These are phyloP conservation scores for Neomorphus geoffroyi DNA, from an alignment of 2,797 vertebrate species.

Conservation along the genomic window DNA sequence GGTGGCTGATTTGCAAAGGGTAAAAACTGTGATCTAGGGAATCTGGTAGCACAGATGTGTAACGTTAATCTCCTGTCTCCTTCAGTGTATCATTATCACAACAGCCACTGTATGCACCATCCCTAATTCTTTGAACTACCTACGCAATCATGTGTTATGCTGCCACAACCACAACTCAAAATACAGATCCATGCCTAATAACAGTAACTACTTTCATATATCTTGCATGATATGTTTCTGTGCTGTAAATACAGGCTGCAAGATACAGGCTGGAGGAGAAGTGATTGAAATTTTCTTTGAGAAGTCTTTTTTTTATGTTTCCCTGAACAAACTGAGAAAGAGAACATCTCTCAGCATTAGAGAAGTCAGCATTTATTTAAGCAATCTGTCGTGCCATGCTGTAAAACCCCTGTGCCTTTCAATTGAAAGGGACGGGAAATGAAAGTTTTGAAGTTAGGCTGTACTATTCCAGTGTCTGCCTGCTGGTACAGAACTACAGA, in stretches of 20 bases:
- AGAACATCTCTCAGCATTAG: conserved; percentile 3
- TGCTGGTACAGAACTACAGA: background rate
- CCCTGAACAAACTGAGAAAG: background rate
- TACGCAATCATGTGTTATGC: background rate
- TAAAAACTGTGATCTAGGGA: background rate
- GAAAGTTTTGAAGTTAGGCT: background rate
- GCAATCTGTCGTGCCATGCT: background rate
- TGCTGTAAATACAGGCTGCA: background rate
- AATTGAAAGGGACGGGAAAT: background rate
- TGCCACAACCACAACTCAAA: background rate
- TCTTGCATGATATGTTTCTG: background rate
- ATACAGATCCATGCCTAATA: background rate
- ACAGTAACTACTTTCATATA: background rate
- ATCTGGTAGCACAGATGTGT: background rate
- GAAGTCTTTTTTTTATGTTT: background rate
- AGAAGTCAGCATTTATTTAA: conserved; percentile 28
- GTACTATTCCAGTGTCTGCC: background rate
- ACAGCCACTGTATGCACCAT: background rate
- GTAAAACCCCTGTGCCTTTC: background rate
- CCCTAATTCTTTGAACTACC: background rate
- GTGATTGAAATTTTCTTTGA: background rate
- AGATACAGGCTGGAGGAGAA: background rate
- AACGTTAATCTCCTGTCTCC: background rate
- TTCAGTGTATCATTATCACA: background rate
- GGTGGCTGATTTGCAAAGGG: background rate